Percentiles rank a stretch among this genome's conserved stretches.
phyloP scores from a whole-genome alignment of 2,888 invertebrate species.

The Apantesis nais region DNA sequence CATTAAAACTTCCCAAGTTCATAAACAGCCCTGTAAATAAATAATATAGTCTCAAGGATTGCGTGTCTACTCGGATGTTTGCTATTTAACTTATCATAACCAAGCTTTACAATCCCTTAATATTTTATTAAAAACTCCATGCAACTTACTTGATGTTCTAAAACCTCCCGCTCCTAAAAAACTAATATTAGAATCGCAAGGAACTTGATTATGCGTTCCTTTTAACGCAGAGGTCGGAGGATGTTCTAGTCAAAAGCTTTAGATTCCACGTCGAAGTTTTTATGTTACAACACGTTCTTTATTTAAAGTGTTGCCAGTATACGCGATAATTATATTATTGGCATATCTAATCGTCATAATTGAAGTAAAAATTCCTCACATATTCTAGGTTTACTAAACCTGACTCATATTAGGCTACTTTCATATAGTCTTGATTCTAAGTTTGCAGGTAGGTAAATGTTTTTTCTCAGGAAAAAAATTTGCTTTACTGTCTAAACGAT shows the following conservation, averaged over 20 bases:
- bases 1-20: slow-evolving; percentile 77
- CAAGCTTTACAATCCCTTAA: slow-evolving; percentile 52
- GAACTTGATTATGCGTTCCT: neutral
- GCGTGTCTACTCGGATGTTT: slow-evolving; percentile 63
- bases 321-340: slow-evolving; percentile 19
- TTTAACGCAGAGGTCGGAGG: neutral
- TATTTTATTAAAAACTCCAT: slow-evolving; percentile 39
- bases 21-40: slow-evolving; percentile 72
- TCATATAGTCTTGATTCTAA: neutral
- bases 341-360: slow-evolving; percentile 23
- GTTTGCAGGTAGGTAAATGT: too few relatives aligned
- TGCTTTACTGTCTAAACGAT: too few relatives aligned
- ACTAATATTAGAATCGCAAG: neutral
- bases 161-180: neutral
- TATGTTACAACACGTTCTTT: neutral
- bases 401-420: slow-evolving; percentile 13
- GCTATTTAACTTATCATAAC: slow-evolving; percentile 53
- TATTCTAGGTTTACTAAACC: neutral
- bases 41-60: slow-evolving; percentile 66
- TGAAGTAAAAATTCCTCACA: slow-evolving; percentile 17
- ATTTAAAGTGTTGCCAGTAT: neutral
- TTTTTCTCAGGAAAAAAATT: too few relatives aligned
- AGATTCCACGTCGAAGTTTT: neutral
- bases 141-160: neutral
- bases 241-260: neutral